These are phyloP conservation scores for Plagiodera versicolora DNA, from an alignment of 2,888 invertebrate genomes.

Conservation along the genomic window DNA sequence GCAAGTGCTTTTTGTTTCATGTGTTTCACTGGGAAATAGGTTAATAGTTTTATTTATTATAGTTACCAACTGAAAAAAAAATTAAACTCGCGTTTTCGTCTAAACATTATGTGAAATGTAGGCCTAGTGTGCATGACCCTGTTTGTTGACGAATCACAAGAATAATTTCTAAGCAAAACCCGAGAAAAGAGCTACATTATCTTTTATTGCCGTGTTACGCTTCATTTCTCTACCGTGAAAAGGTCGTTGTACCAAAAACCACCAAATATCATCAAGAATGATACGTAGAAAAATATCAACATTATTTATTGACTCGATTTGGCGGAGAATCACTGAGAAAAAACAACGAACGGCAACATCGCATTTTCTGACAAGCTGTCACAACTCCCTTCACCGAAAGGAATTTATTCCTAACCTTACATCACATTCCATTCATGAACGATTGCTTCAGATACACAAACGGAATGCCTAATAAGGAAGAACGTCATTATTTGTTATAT, in stretches of 20 bases:
- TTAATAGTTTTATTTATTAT: not conserved
- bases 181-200: not conserved
- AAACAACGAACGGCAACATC: too few species aligned
- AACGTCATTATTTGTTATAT: slow-evolving; percentile 18
- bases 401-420: slow-evolving; percentile 11
- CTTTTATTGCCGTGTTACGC: not conserved
- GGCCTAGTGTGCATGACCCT: not conserved
- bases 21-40: not conserved
- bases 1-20: not conserved
- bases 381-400: too few species aligned
- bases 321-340: too few species aligned
- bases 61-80: not conserved
- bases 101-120: not conserved
- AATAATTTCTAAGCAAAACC: not conserved
- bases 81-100: not conserved
- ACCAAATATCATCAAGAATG: not conserved
- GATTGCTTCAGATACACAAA: slow-evolving; percentile 10
- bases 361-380: slow-evolving; percentile 5
- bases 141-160: not conserved
- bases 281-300: too few species aligned
- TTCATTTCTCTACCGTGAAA: slow-evolving; percentile 1
- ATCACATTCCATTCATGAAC: slow-evolving; percentile 6
- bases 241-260: not conserved
- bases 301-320: too few species aligned
- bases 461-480: slow-evolving; percentile 24